Evolutionary conservation across 2,797 vertebrate species (phyloP), one percentile per base, ranked within the genome.

Genomic region (Gephyroberyx darwinii): DNA sequence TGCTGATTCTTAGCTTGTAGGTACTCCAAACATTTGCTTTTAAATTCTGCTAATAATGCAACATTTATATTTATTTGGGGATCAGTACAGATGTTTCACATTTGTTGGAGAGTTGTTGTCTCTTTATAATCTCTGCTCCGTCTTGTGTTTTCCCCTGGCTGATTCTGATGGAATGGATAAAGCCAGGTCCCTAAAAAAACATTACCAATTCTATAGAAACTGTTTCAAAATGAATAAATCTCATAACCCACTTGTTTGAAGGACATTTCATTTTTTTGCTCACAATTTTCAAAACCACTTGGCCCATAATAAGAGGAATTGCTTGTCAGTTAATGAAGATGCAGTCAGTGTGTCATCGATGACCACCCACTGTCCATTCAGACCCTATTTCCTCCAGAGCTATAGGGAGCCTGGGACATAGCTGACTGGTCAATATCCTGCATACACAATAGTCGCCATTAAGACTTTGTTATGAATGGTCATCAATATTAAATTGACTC

Each of bases 381-480:
- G 64, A 75, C 64, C 67, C 45, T n/a, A 50, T 48, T 17, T 56
- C 52, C 20, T 33, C 72, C 56, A 64, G 56, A 74, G 66, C 80
- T 78, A 60, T 47, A 71, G 66, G 60, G 65, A 69, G 73, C 75
- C 13, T 41, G 72, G 41, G 71, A 48, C 69, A 71, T 12, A 1
- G 56, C 78, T 73, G 74, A 87, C 53, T 66, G 73, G 78, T 87
- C 86, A 82, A 86, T 75, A 77, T 69, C 76, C 74, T 82, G 66
- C 75, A 63, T 57, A 53, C 47, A 76, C 62, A 50, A n/a, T 59
- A 48, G 19, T 66, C 68, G 65, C 87, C 72, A 76, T 86, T 80
- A 76, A 71, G 77, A 78, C 72, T 86, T 71, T 69, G 67, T 79
- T 83, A 61, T 75, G 73, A 86, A 65, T 81, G 39, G 16, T 26